phyloP scores from a whole-genome alignment of 2,888 invertebrate genomes.

The Andrena dorsata region DNA sequence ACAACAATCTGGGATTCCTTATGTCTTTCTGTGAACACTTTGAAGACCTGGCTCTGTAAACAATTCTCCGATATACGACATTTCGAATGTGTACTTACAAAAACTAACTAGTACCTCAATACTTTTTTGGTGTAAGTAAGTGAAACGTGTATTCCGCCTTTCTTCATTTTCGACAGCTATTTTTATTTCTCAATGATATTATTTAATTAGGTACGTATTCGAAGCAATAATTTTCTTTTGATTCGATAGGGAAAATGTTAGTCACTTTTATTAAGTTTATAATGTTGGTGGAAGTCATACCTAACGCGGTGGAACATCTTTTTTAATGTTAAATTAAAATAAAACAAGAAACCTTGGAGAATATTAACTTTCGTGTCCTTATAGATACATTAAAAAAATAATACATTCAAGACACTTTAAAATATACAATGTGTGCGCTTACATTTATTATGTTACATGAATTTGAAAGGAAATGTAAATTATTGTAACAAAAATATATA shows the following conservation, averaged over 20 bases:
- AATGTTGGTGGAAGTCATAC: too few species aligned
- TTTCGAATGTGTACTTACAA: constrained; percentile 34
- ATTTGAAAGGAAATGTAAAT: too few species aligned
- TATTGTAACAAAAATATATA: too few species aligned
- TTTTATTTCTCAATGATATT: background rate
- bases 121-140: background rate
- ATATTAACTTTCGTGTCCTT: too few species aligned
- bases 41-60: constrained; percentile 5
- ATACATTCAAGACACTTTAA: too few species aligned
- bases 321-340: too few species aligned
- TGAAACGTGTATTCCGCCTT: background rate
- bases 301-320: too few species aligned
- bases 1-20: constrained; percentile 20
- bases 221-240: background rate
- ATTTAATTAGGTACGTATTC: background rate
- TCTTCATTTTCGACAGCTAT: background rate
- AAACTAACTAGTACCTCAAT: constrained; percentile 1
- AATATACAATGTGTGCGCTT: too few species aligned
- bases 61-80: background rate
- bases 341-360: too few species aligned
- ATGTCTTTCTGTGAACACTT: background rate
- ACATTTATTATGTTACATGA: too few species aligned
- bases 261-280: too few species aligned
- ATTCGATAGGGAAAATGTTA: background rate
- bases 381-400: too few species aligned